Percentiles rank a stretch among this genome's conserved stretches.
Evolutionary conservation across 2,797 vertebrate genomes (phyloP).

Genomic region (Protosalanx chinensis): DNA sequence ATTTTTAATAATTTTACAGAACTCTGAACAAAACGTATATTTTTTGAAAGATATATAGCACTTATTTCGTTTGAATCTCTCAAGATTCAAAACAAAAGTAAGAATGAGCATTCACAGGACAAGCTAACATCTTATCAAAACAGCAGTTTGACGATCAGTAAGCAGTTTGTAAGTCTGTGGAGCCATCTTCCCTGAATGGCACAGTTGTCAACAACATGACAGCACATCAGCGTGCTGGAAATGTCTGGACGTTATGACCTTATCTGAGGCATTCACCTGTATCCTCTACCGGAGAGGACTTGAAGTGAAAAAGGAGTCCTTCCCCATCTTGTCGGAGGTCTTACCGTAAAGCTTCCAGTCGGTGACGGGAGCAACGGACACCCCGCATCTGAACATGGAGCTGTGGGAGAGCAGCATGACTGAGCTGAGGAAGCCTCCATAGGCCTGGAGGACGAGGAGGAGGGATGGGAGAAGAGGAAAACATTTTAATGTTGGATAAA

Average conservation of each 20-base stretch:
- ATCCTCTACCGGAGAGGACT: background rate
- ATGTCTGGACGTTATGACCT: background rate
- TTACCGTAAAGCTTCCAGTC: conserved; percentile 74
- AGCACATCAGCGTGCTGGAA: background rate
- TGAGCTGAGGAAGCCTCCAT: conserved; percentile 69
- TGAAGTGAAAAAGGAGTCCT: background rate
- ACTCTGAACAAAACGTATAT: no score
- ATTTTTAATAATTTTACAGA: no score
- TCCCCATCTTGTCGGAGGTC: background rate
- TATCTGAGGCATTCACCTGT: no score
- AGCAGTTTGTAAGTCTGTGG: no score
- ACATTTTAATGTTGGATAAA: background rate
- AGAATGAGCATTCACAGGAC: no score
- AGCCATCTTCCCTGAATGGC: background rate
- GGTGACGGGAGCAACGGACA: conserved; percentile 66
- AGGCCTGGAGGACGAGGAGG: conserved; percentile 52
- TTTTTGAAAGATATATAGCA: no score
- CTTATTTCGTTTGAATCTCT: background rate
- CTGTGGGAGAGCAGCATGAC: conserved; percentile 64
- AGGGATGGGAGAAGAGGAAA: background rate
- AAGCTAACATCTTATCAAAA: no score
- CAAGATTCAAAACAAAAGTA: no score
- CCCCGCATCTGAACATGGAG: conserved; percentile 62
- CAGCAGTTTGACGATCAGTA: no score
- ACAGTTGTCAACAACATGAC: background rate